phyloP scores from a whole-genome alignment of 2,888 invertebrate species.

The Lycocerus yunnanus region DNA sequence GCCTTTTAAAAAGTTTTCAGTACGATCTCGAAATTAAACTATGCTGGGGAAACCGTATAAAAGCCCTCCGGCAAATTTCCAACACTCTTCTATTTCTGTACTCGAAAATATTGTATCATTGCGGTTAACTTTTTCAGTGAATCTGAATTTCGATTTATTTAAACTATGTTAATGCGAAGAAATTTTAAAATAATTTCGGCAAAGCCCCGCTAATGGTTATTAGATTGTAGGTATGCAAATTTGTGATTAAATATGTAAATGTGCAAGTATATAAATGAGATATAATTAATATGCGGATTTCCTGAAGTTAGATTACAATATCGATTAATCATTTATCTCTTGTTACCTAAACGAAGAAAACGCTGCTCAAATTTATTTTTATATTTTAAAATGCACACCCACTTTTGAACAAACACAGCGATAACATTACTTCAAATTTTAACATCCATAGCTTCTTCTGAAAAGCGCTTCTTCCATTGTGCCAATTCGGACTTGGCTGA shows the following conservation, averaged over 20 bases:
- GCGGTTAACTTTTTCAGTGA: background rate
- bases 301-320: background rate
- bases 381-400: background rate
- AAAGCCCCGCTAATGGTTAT: background rate
- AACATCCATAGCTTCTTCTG: background rate
- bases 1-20: background rate
- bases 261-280: background rate
- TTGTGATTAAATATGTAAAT: background rate
- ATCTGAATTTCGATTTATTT: background rate
- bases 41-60: background rate
- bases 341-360: background rate
- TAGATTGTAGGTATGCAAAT: background rate
- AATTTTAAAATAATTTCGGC: background rate
- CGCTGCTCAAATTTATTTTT: background rate
- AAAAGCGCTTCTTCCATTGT: background rate
- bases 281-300: background rate
- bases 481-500: background rate
- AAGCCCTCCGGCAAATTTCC: background rate
- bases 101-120: background rate
- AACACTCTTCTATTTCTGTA: background rate
- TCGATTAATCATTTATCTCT: background rate
- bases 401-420: background rate
- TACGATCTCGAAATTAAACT: background rate
- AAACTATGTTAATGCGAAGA: background rate
- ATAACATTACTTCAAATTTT: background rate